Percentiles rank a stretch among this genome's conserved stretches.
phyloP scores from a whole-genome alignment of 2,888 invertebrate genomes.

The Elegia similella region DNA sequence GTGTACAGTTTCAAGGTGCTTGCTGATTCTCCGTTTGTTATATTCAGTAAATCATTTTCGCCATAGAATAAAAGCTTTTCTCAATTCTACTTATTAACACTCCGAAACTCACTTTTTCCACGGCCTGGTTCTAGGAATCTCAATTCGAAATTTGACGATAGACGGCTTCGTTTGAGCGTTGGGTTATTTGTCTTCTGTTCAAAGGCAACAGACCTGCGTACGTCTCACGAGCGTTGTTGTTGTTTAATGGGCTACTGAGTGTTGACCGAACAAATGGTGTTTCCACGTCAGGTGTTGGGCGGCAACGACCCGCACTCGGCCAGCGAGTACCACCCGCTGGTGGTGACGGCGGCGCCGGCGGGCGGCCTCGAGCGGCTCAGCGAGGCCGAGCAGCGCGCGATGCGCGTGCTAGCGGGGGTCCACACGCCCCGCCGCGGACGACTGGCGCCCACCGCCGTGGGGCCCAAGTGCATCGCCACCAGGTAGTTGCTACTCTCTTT shows the following conservation, averaged over 20 bases:
- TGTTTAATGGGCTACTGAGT: conserved; percentile 35
- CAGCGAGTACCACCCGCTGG: conserved; percentile 92
- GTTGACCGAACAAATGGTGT: not conserved
- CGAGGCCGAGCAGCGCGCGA: conserved; percentile 62
- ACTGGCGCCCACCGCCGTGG: conserved; percentile 90
- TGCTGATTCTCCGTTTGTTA: not conserved
- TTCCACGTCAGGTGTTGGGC: conserved; percentile 81
- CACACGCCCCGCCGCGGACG: conserved; percentile 91
- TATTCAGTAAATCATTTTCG: too few relatives aligned
- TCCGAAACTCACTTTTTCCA: too few relatives aligned
- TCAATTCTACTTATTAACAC: too few relatives aligned
- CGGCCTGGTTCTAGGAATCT: too few relatives aligned
- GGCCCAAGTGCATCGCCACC: conserved; percentile 86
- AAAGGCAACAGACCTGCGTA: too few relatives aligned
- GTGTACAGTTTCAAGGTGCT: conserved; percentile 88
- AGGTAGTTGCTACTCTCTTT: too few relatives aligned
- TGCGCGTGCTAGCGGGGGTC: conserved; percentile 89
- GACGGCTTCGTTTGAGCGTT: too few relatives aligned
- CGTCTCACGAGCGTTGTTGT: too few relatives aligned
- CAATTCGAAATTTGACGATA: too few relatives aligned
- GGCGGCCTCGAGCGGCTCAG: conserved; percentile 92
- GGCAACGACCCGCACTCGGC: conserved; percentile 95
- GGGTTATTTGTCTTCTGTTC: too few relatives aligned
- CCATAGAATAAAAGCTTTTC: too few relatives aligned
- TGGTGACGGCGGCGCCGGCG: conserved; percentile 91